These are phyloP conservation scores for Gadus chalcogrammus DNA, from an alignment of 2,113 vertebrate genomes.

Conservation along the genomic window DNA sequence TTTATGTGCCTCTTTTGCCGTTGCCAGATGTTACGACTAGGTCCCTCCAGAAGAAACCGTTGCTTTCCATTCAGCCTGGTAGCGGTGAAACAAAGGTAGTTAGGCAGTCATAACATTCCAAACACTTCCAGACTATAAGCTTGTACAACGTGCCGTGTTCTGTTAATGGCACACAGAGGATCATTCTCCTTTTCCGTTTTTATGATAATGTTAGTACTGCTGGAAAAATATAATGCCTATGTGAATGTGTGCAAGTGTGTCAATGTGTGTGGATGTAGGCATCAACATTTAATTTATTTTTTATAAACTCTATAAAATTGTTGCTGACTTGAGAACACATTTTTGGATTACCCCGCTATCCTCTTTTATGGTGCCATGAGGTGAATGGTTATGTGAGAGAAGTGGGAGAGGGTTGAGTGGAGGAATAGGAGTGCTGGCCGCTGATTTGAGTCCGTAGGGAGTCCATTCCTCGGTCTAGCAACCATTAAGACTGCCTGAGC, in stretches of 20 bases:
- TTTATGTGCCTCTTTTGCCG: slow-evolving; percentile 52
- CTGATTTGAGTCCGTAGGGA: slow-evolving; percentile 36
- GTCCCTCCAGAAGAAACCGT: slow-evolving; percentile 23
- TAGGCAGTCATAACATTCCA: slow-evolving; percentile 44
- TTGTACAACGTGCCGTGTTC: slow-evolving; percentile 28
- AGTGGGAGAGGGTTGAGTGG: neutral
- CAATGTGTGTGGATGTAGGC: slow-evolving; percentile 6
- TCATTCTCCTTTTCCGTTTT: slow-evolving; percentile 15
- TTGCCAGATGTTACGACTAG: slow-evolving; percentile 52
- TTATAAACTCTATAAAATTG: slow-evolving; percentile 6
- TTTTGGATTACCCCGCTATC: too few relatives aligned
- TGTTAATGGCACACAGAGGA: slow-evolving; percentile 53
- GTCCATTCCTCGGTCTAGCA: slow-evolving; percentile 30
- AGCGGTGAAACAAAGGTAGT: slow-evolving; percentile 52
- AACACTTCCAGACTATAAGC: slow-evolving; percentile 36
- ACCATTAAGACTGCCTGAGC: slow-evolving; percentile 34
- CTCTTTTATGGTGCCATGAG: too few relatives aligned
- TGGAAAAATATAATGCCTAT: slow-evolving; percentile 19
- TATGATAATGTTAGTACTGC: slow-evolving; percentile 18
- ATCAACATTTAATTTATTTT: neutral
- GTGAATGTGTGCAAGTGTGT: slow-evolving; percentile 10
- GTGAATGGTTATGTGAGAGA: too few relatives aligned
- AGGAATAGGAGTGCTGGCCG: slow-evolving; percentile 35
- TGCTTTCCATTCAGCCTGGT: slow-evolving; percentile 37
- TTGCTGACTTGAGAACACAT: too few relatives aligned